phyloP scores from a whole-genome alignment of 2,888 invertebrate genomes.

The Alloscopus bannaensis region DNA sequence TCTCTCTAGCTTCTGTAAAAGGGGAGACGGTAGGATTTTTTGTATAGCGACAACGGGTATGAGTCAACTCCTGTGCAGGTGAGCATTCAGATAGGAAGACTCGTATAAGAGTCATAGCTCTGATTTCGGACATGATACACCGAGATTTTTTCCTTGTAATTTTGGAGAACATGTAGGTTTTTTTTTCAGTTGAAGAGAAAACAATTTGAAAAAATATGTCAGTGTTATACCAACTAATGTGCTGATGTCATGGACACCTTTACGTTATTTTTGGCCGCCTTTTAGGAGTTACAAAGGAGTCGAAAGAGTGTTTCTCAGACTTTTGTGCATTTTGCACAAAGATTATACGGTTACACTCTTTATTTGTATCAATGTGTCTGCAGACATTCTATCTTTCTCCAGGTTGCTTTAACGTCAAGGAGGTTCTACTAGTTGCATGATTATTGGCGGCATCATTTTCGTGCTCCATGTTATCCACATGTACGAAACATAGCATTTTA shows the following conservation, averaged over 20 bases:
- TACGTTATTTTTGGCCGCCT: neutral
- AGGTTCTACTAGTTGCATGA: slow-evolving; percentile 27
- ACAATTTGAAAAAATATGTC: no score
- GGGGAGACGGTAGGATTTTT: slow-evolving; percentile 24
- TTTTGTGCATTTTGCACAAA: no score
- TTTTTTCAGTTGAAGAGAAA: no score
- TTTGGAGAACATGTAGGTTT: no score
- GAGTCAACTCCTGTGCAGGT: slow-evolving; percentile 55
- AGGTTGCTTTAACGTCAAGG: no score
- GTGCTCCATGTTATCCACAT: slow-evolving; percentile 16
- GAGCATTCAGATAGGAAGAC: no score
- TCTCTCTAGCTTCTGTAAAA: neutral
- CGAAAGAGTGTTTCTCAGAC: no score
- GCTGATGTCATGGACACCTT: slow-evolving; percentile 11
- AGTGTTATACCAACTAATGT: slow-evolving; percentile 14
- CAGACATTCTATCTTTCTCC: no score
- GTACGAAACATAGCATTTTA: neutral
- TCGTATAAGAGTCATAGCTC: no score
- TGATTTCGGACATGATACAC: slow-evolving; percentile 20
- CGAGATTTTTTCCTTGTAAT: slow-evolving; percentile 21
- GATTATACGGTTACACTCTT: no score
- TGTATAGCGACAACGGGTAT: slow-evolving; percentile 48
- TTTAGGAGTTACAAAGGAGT: no score
- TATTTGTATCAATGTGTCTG: no score
- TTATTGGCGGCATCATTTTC: slow-evolving; percentile 35